These are phyloP conservation scores for Myocastor coypus DNA, from an alignment of 2,113 vertebrate species.

Conservation along the genomic window DNA sequence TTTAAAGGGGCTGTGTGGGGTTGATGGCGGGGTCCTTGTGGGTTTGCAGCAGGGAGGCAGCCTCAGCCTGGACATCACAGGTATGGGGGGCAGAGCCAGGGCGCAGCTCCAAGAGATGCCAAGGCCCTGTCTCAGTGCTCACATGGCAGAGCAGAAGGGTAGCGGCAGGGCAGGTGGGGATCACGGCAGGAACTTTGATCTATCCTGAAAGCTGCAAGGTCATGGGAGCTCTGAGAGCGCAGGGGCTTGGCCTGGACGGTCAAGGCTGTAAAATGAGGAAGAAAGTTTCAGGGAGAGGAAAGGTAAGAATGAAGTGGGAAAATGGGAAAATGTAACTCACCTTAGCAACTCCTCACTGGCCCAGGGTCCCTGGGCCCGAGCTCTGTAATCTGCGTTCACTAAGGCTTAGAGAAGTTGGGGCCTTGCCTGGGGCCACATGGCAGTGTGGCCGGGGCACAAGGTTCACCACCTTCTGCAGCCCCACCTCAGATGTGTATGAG, in stretches of 20 bases:
- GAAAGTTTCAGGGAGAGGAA: background rate
- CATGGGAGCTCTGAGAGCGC: background rate
- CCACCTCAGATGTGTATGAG: background rate
- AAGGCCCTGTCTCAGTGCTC: background rate
- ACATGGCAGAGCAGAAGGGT: accelerated
- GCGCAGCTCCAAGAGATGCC: background rate
- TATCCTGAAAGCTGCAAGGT: background rate
- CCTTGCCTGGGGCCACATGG: background rate
- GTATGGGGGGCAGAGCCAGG: background rate
- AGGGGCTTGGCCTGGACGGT: background rate
- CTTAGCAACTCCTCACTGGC: background rate
- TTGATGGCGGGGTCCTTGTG: background rate
- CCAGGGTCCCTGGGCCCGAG: background rate
- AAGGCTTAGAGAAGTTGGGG: background rate
- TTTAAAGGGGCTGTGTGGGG: background rate
- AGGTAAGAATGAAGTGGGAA: background rate
- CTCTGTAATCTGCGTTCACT: background rate
- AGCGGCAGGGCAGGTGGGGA: background rate
- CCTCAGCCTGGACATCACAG: background rate
- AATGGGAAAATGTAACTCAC: too few species aligned
- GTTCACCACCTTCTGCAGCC: background rate
- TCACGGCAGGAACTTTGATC: background rate
- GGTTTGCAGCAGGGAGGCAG: background rate
- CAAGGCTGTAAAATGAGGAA: background rate
- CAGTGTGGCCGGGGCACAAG: background rate